phyloP scores from a whole-genome alignment of 1,140 invertebrate genomes.

The Portunus trituberculatus region DNA sequence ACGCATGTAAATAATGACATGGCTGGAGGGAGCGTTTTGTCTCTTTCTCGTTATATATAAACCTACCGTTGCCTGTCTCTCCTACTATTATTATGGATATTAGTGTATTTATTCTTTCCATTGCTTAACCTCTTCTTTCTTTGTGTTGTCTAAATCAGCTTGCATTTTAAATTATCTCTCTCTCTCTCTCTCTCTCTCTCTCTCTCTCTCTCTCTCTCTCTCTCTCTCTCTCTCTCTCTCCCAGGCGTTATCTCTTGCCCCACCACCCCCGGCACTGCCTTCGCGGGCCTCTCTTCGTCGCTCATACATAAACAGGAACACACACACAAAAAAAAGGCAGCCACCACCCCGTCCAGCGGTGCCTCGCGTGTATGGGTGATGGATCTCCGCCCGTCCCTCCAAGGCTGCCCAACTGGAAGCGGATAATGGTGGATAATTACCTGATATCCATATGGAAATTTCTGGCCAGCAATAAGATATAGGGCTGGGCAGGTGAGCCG shows the following conservation, averaged over 20 bases:
- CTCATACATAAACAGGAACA: not conserved
- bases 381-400: conserved; percentile 26
- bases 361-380: conserved; percentile 49
- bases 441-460: conserved; percentile 61
- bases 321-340: not conserved
- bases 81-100: not conserved
- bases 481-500: not conserved
- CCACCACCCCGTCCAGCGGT: not conserved
- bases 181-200: conserved; percentile 20
- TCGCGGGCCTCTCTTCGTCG: not conserved
- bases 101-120: not conserved
- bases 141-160: not conserved
- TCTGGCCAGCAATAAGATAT: not conserved
- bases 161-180: not conserved
- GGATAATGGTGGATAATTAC: conserved; percentile 57
- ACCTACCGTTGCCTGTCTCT: not conserved
- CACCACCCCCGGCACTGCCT: not conserved
- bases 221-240: conserved; percentile 13
- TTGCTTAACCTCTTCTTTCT: not conserved
- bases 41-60: conserved; percentile 3
- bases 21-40: not conserved
- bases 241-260: not conserved
- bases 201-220: conserved; percentile 20
- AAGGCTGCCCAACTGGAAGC: conserved; percentile 37
- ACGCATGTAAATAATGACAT: conserved; percentile 2